Conservation (phyloP, 2,113 vertebrate genomes). For the Nothocercus julius region DNA sequence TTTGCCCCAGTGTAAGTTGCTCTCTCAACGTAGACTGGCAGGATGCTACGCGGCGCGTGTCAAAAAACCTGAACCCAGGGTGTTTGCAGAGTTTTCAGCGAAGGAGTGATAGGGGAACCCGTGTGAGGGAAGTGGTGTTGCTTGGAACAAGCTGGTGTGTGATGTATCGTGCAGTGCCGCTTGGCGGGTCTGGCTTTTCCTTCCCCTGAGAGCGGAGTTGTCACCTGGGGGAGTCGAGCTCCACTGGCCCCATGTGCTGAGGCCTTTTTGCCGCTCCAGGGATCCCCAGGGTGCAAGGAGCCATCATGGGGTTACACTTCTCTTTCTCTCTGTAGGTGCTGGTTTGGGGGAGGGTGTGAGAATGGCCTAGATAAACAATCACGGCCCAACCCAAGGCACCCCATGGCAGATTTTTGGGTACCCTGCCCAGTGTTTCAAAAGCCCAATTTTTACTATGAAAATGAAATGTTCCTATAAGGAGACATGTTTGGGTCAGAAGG, state of each 20-base stretch:
- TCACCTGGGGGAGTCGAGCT: background rate
- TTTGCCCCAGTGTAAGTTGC: constrained; percentile 89
- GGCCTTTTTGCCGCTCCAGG: background rate
- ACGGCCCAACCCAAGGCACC: background rate
- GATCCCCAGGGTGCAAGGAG: background rate
- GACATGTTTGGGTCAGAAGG: background rate
- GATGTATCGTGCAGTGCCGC: background rate
- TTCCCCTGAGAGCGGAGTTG: background rate
- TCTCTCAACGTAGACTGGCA: background rate
- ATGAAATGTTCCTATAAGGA: background rate
- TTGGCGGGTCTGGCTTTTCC: background rate
- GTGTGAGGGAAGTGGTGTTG: background rate
- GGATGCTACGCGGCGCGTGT: background rate
- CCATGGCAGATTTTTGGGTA: background rate
- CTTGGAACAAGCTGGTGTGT: background rate
- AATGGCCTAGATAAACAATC: background rate
- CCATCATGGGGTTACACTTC: background rate
- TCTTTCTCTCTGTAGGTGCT: background rate
- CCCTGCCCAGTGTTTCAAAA: background rate
- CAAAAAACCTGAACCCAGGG: background rate
- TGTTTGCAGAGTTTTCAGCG: background rate
- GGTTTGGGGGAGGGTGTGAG: background rate
- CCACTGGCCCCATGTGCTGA: background rate
- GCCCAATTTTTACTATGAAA: background rate
- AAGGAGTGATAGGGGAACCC: background rate